Evolutionary conservation across 2,113 vertebrate species (phyloP), one percentile per base, ranked within the genome.

Genomic region (Mirounga angustirostris): DNA sequence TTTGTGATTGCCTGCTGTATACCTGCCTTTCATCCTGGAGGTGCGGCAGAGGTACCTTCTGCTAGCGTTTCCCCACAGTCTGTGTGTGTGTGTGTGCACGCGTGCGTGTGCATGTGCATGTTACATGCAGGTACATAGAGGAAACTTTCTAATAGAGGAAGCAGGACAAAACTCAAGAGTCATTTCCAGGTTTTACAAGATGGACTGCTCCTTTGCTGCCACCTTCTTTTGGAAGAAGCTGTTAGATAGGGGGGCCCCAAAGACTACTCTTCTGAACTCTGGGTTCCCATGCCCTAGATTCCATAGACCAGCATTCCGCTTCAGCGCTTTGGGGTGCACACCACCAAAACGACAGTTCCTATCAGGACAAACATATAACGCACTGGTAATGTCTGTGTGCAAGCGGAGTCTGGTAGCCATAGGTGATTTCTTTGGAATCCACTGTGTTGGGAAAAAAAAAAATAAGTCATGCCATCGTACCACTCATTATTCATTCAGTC

Each of bases 301-400:
- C 67, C 52, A 1, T 26, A 71, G n/a, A 6, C 46, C 4, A 74
- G 33, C 18, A 26, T 40, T 69, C 79, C 5, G 2, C 79, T 28
- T 54, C 1, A 24, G 69, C 1, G 0, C 33, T 58, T 5, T 67
- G 30, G 18, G 3, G 4, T 63, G 3, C 28, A 1, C 2, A 26
- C 22, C 65, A 4, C 16, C 54, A 33, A 92, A 58, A 92, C 3
- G 33, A 22, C 83, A 84, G 36, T 15, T 24, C 43, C 15, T 16
- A 0, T 15, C 2, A 1, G 18, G 36, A 61, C 21, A 54, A 83
- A 30, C 28, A 4, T 19, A 13, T 3, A 0, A 4, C 2, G 1
- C 1, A 10, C 4, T 8, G 4, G 14, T 15, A 36, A n/a, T n/a
- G 10, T 36, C 43, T 63, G 16, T 24, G 26, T 61, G 30, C 19